Evolutionary conservation across 2,888 invertebrate species (phyloP), one percentile per base, ranked within the genome.

Genomic region (Palloptera scutellata): DNA sequence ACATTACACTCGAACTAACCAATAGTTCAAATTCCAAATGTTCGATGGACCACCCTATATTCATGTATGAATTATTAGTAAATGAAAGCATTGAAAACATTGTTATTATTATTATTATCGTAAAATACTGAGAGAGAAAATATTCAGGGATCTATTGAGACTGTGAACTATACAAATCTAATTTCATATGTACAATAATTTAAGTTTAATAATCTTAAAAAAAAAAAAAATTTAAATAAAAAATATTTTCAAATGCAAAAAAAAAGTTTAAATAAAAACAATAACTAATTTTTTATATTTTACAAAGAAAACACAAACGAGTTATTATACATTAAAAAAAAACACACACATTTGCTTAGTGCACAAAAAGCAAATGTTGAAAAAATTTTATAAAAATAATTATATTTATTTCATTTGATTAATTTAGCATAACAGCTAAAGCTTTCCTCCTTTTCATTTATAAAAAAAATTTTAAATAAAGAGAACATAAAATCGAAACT

Each of bases 391-490:
- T 1, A 30, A 51, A 42, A 17, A 40, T 41, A 57, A 41, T 17
- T 40, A 10, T 17, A 43, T 13, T 1, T 51, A 51, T 42, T 51
- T 20, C 12, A 17, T 2, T 40, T 17, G 43, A 17, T 58, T n/a
- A 61, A 6, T 30, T 30, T 2, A 30, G 30, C 30, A 4, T 6
- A 30, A 6, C 30, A 30, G 30, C 30, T 30, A 48, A 42, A 20
- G n/a, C n/a, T n/a, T 12, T 61, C 55, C 42, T 52, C 51, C 42
- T 20, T 30, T 30, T 30, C 30, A n/a, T n/a, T n/a, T 6, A 30
- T 4, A 30, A 55, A 55, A 54, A 55, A 42, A 53, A 53, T 61
- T 1, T 61, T 41, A 53, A 64, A 64, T 48, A 48, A 58, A 67
- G 52, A 52, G 19, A 45, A 45, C 41, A 45, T 61, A 1, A 20